Evolutionary conservation across 2,888 invertebrate species (phyloP), one percentile per base, ranked within the genome.

Genomic region (Philereme vetulata): DNA sequence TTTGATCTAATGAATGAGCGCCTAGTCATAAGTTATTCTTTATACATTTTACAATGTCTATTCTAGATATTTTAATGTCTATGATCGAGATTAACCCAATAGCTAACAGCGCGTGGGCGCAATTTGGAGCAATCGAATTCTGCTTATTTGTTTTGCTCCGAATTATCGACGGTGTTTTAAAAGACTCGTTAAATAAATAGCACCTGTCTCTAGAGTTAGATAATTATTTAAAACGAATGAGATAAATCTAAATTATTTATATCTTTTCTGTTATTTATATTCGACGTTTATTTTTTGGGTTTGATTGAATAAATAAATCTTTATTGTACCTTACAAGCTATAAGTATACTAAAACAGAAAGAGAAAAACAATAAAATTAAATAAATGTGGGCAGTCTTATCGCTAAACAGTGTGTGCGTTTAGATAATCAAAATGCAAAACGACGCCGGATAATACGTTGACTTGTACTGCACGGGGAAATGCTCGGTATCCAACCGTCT

Each of bases 141-240:
- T 33, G 33, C 45, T 60, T 64, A 64, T 64, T 64, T 60, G 60
- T 51, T 57, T 56, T 51, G 55, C 56, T 56, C 47, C 45, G 51
- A 64, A 54, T 51, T 56, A 60, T 53, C 43, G 40, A 40, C 49
- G 48, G 44, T 45, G 47, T 45, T 59, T 55, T 57, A 51, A 47
- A 50, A 53, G 40, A 10, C 44, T 54, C 49, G 33, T 61, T 47
- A 62, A 54, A 50, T 57, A 50, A 62, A 62, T 52, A 34, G 36
- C n/a, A 52, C 50, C 53, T 45, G 56, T 60, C 38, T 46, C 6
- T 52, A 56, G 34, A 45, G 46, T 34, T 48, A 48, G 9, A 46
- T n/a, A 48, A 38, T 48, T 42, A 56, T 56, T 60, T 45, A 52
- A 60, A 56, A 34, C 45, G 47, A 59, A 56, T 52, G 49, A 63